Evolutionary conservation across 2,888 invertebrate genomes (phyloP), one percentile per base, ranked within the genome.

Genomic region (Acronicta alni): DNA sequence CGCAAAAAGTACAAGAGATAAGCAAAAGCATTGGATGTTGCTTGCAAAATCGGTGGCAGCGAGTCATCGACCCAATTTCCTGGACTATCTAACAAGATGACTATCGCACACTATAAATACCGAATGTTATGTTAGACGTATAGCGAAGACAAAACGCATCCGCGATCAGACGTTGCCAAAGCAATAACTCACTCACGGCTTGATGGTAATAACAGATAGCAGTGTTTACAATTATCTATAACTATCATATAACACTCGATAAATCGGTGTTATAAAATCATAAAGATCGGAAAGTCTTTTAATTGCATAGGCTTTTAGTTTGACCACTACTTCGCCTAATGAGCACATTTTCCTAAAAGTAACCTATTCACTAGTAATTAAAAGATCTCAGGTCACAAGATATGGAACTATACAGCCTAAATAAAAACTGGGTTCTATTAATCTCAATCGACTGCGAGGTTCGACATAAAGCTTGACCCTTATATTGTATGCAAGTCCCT

Each of bases 21-120:
- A 59, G 37, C 37, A 55, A 47, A 49, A 52, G 23, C 56, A 49
- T 26, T 26, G 47, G 44, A 66, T 49, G 38, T 44, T 57, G 46
- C 41, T 49, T 54, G 70, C 73, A 81, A 74, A 77, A 83, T 76
- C 78, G 79, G 80, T 79, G 77, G 72, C 81, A 81, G 79, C 79
- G 79, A 87, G 89, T 90, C 89, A 87, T 87, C 88, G 90, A 88
- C 89, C 92, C 72, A 91, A 88, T 90, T 90, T 87, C 79, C 77
- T 80, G 79, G 80, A 81, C 83, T 83, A 87, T 86, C 88, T 89
- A 85, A 84, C 84, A 82, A 85, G 85, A 87, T 82, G 84, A 82
- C 84, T 85, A 88, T 84, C 81, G 80, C 74, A 76, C 75, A 86
- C 89, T 92, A 90, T 90, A 87, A 91, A 91, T 91, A 91, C 84